phyloP scores from a whole-genome alignment of 2,888 invertebrate species.

The Blastobasis adustella region DNA sequence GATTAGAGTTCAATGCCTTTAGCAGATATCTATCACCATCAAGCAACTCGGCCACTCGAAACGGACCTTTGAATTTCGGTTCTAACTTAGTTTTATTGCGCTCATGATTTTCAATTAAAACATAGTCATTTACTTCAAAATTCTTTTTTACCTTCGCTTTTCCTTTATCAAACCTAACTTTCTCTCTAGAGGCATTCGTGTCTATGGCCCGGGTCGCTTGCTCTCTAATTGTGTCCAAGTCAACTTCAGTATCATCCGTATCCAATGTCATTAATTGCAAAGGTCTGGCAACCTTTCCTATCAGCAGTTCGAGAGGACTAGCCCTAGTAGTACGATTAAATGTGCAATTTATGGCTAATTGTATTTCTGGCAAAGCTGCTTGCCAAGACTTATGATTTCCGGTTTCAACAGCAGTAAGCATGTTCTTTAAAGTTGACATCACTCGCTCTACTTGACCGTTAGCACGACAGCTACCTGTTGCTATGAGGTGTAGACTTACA shows the following conservation, averaged over 20 bases:
- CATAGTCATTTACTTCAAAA: constrained; percentile 16
- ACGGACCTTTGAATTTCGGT: constrained; percentile 17
- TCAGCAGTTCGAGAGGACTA: no score
- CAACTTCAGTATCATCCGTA: neutral
- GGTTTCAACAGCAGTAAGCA: constrained; percentile 21
- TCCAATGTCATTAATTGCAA: constrained; percentile 6
- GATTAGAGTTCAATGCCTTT: constrained; percentile 9
- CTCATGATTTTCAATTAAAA: constrained; percentile 15
- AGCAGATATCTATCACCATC: constrained; percentile 15
- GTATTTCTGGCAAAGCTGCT: constrained; percentile 21
- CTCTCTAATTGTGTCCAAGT: constrained; percentile 4
- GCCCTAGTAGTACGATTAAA: constrained; percentile 19
- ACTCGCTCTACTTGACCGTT: constrained; percentile 25
- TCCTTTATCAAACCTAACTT: constrained; percentile 9
- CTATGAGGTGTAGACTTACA: constrained; percentile 19
- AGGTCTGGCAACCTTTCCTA: no score
- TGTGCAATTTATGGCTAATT: constrained; percentile 24
- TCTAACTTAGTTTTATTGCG: constrained; percentile 19
- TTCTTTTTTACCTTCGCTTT: constrained; percentile 9
- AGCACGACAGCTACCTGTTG: constrained; percentile 20
- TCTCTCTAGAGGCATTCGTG: constrained; percentile 9
- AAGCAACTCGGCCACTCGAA: constrained; percentile 11
- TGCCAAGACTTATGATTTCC: constrained; percentile 19
- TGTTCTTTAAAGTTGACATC: constrained; percentile 18
- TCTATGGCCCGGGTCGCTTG: constrained; percentile 5